Percentiles rank a stretch among this genome's conserved stretches.
Conservation (phyloP, 2,888 invertebrate genomes). For the Deilephila elpenor region DNA sequence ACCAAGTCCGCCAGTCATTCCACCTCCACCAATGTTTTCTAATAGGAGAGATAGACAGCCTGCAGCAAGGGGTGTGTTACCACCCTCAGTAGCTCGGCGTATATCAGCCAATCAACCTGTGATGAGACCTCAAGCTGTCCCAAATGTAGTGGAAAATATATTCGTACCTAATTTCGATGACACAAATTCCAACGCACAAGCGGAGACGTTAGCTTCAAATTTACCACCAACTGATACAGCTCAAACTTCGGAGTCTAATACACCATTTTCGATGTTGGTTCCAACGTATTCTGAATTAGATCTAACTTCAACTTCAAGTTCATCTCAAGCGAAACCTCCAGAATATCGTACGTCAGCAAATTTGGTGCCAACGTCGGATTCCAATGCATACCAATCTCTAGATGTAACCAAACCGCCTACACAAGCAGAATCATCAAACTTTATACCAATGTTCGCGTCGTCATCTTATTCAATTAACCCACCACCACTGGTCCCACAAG, state of each 20-base stretch:
- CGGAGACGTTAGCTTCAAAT: background rate
- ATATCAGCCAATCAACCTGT: slow-evolving; percentile 67
- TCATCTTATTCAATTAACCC: background rate
- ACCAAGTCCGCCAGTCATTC: slow-evolving; percentile 86
- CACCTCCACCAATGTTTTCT: slow-evolving; percentile 78
- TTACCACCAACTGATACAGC: background rate
- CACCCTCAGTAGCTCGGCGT: slow-evolving; percentile 76
- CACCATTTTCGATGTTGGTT: slow-evolving; percentile 7
- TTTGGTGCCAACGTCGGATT: background rate
- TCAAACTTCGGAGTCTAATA: background rate
- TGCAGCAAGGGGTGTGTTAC: slow-evolving; percentile 65
- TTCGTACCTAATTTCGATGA: slow-evolving; percentile 59
- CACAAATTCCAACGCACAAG: background rate
- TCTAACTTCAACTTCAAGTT: background rate
- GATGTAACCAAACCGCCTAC: background rate
- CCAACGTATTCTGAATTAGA: slow-evolving; percentile 19
- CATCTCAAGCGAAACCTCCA: background rate
- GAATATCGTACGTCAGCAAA: background rate
- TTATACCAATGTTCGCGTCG: background rate
- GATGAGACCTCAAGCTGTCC: slow-evolving; percentile 57
- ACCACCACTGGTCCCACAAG: background rate
- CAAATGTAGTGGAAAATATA: slow-evolving; percentile 57
- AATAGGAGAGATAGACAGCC: slow-evolving; percentile 55
- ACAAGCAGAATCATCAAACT: background rate
- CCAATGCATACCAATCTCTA: background rate